Evolutionary conservation across 1,140 invertebrate genomes (phyloP).

Genomic region (Ephestia elutella): DNA sequence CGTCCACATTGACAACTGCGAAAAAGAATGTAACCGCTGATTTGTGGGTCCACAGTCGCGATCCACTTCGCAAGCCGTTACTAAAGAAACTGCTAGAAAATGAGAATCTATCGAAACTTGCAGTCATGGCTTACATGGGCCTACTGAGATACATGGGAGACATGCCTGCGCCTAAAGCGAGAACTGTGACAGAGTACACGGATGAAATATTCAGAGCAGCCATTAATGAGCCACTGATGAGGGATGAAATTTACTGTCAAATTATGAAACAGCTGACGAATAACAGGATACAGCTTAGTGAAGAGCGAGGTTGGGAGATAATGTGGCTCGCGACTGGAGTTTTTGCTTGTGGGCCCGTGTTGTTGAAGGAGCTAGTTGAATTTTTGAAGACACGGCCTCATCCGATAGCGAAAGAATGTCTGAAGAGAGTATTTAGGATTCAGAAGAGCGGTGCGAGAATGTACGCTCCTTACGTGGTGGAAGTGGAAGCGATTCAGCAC

Average conservation of each 20-base stretch:
- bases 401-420: constrained; percentile 86
- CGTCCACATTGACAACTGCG: constrained; percentile 78
- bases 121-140: constrained; percentile 83
- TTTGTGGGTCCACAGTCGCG: constrained; percentile 88
- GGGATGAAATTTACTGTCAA: constrained; percentile 96
- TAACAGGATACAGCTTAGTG: constrained; percentile 86
- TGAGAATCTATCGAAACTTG: constrained; percentile 83
- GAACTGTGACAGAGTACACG: constrained; percentile 84
- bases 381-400: constrained; percentile 88
- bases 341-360: constrained; percentile 81
- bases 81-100: constrained; percentile 86
- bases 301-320: constrained; percentile 94
- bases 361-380: constrained; percentile 77
- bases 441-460: constrained; percentile 86
- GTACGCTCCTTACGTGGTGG: constrained; percentile 93
- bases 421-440: constrained; percentile 87
- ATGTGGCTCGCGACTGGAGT: constrained; percentile 93
- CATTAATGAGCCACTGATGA: constrained; percentile 84
- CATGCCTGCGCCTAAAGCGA: constrained; percentile 83
- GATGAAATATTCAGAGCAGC: constrained; percentile 92
- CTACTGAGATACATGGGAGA: constrained; percentile 98
- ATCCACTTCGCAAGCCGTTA: constrained; percentile 90
- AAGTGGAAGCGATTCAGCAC: constrained; percentile 96
- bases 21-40: constrained; percentile 77
- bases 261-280: constrained; percentile 95